phyloP scores from a whole-genome alignment of 2,113 vertebrate genomes.

The Datnioides undecimradiatus region DNA sequence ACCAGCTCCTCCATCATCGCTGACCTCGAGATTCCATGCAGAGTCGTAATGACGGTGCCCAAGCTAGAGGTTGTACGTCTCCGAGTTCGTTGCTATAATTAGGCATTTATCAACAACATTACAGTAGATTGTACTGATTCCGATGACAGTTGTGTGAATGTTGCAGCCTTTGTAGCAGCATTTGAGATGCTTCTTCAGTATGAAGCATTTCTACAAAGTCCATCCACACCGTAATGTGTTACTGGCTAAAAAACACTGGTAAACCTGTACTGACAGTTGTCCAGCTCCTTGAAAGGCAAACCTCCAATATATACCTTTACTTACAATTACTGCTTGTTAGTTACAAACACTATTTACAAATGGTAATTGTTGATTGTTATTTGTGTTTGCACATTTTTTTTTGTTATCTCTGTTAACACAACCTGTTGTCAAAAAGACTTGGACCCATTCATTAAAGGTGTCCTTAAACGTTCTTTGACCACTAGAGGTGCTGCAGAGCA shows the following conservation, averaged over 20 bases:
- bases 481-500: too few species aligned
- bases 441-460: not conserved
- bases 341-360: too few species aligned
- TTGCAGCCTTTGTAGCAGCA: too few species aligned
- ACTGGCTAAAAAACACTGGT: too few species aligned
- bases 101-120: not conserved
- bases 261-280: too few species aligned
- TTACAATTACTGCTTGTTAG: too few species aligned
- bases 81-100: not conserved
- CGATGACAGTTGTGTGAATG: not conserved
- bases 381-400: too few species aligned
- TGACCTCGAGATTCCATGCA: slow-evolving; percentile 13
- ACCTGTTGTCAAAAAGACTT: too few species aligned
- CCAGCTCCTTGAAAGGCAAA: too few species aligned
- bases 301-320: too few species aligned
- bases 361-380: too few species aligned
- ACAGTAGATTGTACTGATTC: not conserved
- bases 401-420: too few species aligned
- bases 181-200: not conserved
- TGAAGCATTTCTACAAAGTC: not conserved
- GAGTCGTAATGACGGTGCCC: not conserved
- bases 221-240: not conserved
- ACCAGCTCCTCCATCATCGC: slow-evolving; percentile 10
- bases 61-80: not conserved
- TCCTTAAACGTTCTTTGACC: not conserved